These are phyloP conservation scores for Rhagologus leucostigma DNA, from an alignment of 2,113 vertebrate genomes.

Conservation along the genomic window DNA sequence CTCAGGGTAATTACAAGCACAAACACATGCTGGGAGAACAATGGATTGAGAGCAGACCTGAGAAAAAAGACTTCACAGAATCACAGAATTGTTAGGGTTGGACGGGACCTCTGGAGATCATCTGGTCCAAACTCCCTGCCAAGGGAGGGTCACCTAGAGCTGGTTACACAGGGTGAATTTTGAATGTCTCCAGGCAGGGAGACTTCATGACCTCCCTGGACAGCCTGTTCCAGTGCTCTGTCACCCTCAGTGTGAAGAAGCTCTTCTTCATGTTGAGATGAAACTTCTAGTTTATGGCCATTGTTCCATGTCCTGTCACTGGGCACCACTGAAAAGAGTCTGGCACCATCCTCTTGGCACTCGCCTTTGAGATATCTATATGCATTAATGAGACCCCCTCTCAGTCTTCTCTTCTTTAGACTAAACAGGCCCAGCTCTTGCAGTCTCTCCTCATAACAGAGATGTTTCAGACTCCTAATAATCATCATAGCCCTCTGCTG, in stretches of 20 bases:
- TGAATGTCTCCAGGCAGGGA: neutral
- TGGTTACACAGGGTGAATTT: neutral
- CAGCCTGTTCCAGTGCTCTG: neutral
- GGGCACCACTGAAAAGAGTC: neutral
- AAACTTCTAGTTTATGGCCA: neutral
- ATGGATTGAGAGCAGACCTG: neutral
- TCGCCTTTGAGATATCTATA: neutral
- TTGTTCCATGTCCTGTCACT: neutral
- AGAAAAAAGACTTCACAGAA: neutral
- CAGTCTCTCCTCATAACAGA: neutral
- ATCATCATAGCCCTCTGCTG: neutral
- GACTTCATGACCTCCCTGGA: neutral
- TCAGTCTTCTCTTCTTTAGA: neutral
- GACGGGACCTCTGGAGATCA: neutral
- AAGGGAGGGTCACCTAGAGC: neutral
- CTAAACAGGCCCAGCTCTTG: neutral
- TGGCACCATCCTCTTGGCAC: neutral
- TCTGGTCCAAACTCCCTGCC: too few species aligned
- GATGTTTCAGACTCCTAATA: neutral
- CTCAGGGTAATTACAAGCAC: neutral
- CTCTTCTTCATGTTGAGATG: neutral
- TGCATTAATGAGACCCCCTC: accelerated
- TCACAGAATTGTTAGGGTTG: neutral
- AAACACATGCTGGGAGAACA: neutral
- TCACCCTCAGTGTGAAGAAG: accelerated